A percentile compares a stretch with the other conserved stretches of the same genome.
These are phyloP conservation scores for Manis javanica DNA, from an alignment of 2,797 vertebrate species.

Conservation along the genomic window DNA sequence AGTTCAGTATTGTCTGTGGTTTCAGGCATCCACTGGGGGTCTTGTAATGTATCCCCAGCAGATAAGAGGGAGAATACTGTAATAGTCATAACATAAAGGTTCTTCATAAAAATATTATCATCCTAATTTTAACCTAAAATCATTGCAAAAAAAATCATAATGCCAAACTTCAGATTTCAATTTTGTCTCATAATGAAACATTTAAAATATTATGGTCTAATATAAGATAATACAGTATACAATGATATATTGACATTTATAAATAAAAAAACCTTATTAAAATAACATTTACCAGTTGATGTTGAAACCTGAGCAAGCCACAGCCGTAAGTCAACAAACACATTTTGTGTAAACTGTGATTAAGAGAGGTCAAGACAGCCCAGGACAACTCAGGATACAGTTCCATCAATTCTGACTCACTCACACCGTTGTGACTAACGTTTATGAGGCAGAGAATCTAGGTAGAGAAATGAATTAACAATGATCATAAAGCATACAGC, in stretches of 20 bases:
- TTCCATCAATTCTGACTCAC: conserved; percentile 95
- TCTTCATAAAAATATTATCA: background rate
- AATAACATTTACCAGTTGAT: conserved; percentile 91
- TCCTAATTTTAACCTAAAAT: conserved; percentile 20
- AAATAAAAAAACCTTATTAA: conserved; percentile 19
- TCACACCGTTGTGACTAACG: conserved; percentile 96
- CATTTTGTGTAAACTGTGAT: conserved; percentile 91
- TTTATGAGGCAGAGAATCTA: conserved; percentile 95
- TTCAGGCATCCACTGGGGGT: background rate
- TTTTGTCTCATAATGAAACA: conserved; percentile 44
- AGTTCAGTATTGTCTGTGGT: background rate
- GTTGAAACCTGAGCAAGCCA: conserved; percentile 95
- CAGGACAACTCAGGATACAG: conserved; percentile 92
- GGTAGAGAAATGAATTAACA: conserved; percentile 25
- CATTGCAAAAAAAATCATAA: background rate
- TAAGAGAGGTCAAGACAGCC: conserved; percentile 89
- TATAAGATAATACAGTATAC: background rate
- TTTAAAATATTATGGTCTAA: background rate
- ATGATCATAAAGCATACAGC: background rate
- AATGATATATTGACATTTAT: background rate
- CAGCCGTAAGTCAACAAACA: conserved; percentile 92
- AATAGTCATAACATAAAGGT: background rate
- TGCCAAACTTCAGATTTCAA: conserved; percentile 27
- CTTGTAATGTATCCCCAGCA: background rate
- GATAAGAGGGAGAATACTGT: background rate